Base-by-base conservation (phyloP, 2,888 invertebrate species). In the Scrobipalpa costella region DNA sequence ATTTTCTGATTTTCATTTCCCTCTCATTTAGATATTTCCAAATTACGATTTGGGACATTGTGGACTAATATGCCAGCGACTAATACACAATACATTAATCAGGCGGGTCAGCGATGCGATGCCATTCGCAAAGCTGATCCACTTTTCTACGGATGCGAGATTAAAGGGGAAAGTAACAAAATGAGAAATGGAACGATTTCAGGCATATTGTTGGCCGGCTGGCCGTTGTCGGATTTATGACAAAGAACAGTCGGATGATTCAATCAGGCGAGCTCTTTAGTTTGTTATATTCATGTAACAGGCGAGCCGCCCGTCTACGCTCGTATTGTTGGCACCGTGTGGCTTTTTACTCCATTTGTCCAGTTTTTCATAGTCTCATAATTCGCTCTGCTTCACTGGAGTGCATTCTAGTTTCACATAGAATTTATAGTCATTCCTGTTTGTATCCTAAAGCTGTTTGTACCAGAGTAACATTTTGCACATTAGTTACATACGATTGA, bases 141-240 rank as follows among this genome's bases (percentile, higher is more conserved):
- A 90, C 88, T 90, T 91, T 90, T 85, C 84, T 90, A 89, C 87
- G 90, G 89, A 86, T 88, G 86, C 89, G 85, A 90, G 90, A 90
- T 90, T 91, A 90, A 90, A 90, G 89, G 88, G 88, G 88, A 86
- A 84, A 83, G 86, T 88, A 90, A 86, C 90, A 91, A 91, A 91
- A 90, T 90, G 90, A 90, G 90, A 90, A 90, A 90, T 90, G 89
- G 84, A 90, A 89, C 90, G 88, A 90, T 90, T 90, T 90, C 88
- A 87, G 88, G 83, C 86, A 89, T 85, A 91, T 90, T 91, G 90
- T 91, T 86, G 85, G 88, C 81, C 77, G 83, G 83, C 85, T 79
- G 85, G 83, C 88, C 88, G 89, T 86, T 86, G 88, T 86, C 88
- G 90, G 90, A 90, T 89, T 90, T 90, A 91, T 90, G 90, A 90